Conservation (phyloP, 2,888 invertebrate genomes). For the Nebria brevicollis region DNA sequence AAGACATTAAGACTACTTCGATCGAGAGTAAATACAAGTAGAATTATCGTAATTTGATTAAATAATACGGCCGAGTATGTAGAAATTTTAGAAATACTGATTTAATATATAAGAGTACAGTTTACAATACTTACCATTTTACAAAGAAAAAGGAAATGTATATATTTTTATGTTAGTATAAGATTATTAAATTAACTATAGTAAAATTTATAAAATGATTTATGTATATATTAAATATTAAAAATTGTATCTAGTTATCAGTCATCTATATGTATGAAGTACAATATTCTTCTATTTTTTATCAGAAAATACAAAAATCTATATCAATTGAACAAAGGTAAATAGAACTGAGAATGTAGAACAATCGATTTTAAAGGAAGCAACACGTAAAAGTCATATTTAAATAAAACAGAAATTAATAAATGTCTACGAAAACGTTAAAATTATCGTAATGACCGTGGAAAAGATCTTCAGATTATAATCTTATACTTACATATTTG, state of each 20-base stretch:
- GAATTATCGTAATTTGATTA: too few species aligned
- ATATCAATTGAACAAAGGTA: neutral
- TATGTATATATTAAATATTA: neutral
- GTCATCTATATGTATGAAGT: neutral
- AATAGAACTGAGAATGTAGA: neutral
- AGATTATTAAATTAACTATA: neutral
- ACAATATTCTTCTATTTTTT: neutral
- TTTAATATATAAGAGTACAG: neutral
- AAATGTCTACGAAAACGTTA: neutral
- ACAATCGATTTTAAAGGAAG: neutral
- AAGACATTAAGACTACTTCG: too few species aligned
- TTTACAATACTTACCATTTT: neutral
- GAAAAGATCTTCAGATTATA: neutral
- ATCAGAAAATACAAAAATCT: neutral
- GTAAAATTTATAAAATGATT: neutral
- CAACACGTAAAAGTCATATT: neutral
- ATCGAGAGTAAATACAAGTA: too few species aligned
- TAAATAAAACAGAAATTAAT: neutral
- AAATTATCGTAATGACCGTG: neutral
- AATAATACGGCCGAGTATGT: neutral
- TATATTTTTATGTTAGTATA: neutral
- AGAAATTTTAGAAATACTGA: neutral
- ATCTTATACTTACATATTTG: neutral
- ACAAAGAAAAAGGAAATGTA: neutral
- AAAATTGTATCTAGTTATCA: neutral